phyloP scores from a whole-genome alignment of 2,888 invertebrate species.

The Brachylomia viminalis region DNA sequence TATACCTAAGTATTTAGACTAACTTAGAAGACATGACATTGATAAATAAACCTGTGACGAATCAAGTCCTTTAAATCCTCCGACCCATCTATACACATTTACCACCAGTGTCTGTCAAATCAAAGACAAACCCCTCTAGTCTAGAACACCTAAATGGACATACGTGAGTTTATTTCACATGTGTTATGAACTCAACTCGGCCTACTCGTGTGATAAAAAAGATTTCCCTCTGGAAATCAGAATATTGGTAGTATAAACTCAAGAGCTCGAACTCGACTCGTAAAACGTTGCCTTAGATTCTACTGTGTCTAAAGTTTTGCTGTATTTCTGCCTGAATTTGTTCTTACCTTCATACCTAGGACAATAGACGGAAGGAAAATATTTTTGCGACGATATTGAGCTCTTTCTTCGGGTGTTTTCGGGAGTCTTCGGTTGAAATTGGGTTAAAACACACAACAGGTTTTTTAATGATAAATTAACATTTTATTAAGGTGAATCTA shows the following conservation, averaged over 20 bases:
- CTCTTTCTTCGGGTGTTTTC: background rate
- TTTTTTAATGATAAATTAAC: background rate
- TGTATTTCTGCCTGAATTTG: slow-evolving; percentile 37
- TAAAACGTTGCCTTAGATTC: slow-evolving; percentile 40
- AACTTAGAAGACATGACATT: background rate
- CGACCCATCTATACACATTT: background rate
- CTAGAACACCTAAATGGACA: slow-evolving; percentile 35
- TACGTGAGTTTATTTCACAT: slow-evolving; percentile 22
- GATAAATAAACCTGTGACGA: background rate
- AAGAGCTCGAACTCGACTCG: slow-evolving; percentile 30
- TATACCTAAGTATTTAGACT: background rate
- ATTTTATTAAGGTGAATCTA: background rate
- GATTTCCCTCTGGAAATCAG: slow-evolving; percentile 63
- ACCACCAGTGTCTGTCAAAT: slow-evolving; percentile 1
- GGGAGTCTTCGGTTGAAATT: background rate
- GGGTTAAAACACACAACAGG: no score
- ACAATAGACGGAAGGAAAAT: background rate
- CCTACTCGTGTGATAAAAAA: slow-evolving; percentile 53
- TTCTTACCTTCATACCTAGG: slow-evolving; percentile 20
- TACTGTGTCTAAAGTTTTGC: slow-evolving; percentile 46
- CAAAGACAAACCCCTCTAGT: background rate
- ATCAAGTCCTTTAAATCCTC: background rate
- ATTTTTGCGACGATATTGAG: slow-evolving; percentile 14
- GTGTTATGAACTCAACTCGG: slow-evolving; percentile 47
- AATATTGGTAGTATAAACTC: slow-evolving; percentile 47